Evolutionary conservation across 2,797 vertebrate genomes (phyloP), one percentile per base, ranked within the genome.

Genomic region (Nothura maculosa): DNA sequence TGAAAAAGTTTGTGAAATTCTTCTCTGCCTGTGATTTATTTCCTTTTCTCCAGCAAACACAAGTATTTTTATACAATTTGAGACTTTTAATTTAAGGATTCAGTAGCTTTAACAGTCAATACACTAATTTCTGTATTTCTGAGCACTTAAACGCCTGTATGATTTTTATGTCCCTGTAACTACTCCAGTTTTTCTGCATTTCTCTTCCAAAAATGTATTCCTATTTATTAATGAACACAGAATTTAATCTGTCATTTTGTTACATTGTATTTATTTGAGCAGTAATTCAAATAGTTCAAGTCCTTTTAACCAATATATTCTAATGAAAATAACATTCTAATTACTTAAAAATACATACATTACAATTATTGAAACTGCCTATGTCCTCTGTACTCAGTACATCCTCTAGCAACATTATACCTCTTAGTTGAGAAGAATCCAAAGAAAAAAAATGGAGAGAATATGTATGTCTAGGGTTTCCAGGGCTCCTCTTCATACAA

Each of bases 221-320:
- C 18, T 81, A 73, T 73, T 43, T 52, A 36, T 69, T 94, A 88
- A 76, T 52, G 67, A 94, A 52, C 42, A 52, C 12, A 84, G n/a
- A 84, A 90, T 79, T 84, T 86, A 27, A 32, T 84, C 42, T 84
- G 30, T 27, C 81, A 69, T 92, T 93, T 94, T 87, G 30, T 74
- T 84, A 63, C 2, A 36, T 81, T 85, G 90, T 70, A 63, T 76
- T 27, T 63, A 54, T 84, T 90, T 90, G 70, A 22, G 82, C 15
- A 6, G 54, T 61, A 75, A 83, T 36, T 48, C 48, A 81, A 77
- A 77, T 40, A 88, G 57, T 76, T 27, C 70, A 76, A 79, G 54
- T 86, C 24, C 15, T 93, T 93, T 93, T 43, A 84, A 60, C 14
- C 21, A 75, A 36, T 67, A 63, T 92, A 67, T 86, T 89, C 45